Conservation (phyloP, 2,797 vertebrate genomes). For the Orestias chungarensis region DNA sequence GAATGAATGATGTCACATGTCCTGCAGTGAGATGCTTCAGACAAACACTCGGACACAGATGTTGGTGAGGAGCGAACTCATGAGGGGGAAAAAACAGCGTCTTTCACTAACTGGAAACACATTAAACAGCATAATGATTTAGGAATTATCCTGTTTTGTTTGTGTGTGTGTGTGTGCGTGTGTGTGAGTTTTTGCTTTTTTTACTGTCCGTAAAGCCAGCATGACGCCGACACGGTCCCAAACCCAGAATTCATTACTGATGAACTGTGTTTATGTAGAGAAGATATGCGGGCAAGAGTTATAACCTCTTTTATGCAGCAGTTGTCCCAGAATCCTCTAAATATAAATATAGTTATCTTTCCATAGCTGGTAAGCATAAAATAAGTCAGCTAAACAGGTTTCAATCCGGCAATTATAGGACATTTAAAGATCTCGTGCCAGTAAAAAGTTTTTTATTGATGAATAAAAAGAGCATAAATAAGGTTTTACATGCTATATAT, state of each 20-base stretch:
- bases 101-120: conserved; percentile 2
- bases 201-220: not conserved
- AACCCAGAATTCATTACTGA: not conserved
- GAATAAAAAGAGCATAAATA: too few relatives aligned
- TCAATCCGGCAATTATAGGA: too few relatives aligned
- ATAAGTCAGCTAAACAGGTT: too few relatives aligned
- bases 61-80: not conserved
- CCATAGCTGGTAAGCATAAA: not conserved
- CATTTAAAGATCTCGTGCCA: too few relatives aligned
- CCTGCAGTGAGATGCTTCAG: conserved; percentile 15
- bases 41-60: conserved; percentile 5
- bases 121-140: conserved; percentile 36
- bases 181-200: too few relatives aligned
- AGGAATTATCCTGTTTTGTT: conserved; percentile 8
- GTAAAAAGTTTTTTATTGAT: too few relatives aligned
- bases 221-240: not conserved
- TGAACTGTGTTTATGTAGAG: not conserved
- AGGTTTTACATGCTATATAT: too few relatives aligned
- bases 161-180: too few relatives aligned
- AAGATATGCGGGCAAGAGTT: not conserved
- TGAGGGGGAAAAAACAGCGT: conserved; percentile 25
- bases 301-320: not conserved
- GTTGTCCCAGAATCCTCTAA: not conserved
- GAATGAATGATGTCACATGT: conserved; percentile 16
- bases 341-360: not conserved